Evolutionary conservation across 1,140 invertebrate genomes (phyloP).

Genomic region (Diabrotica undecimpunctata): DNA sequence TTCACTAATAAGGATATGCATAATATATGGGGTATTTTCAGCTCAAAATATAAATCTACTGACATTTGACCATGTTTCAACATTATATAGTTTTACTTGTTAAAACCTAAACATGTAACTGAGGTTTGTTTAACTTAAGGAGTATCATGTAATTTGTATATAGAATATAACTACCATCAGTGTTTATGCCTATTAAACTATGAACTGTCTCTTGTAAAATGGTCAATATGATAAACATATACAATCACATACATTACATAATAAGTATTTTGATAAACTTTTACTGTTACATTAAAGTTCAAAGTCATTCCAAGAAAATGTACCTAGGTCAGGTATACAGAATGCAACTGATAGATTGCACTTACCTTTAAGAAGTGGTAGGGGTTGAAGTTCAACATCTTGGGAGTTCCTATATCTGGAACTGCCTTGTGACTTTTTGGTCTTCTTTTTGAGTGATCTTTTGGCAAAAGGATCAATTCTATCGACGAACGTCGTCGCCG

Average conservation of each 20-base stretch:
- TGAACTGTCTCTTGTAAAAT: too few species aligned
- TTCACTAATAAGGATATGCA: too few species aligned
- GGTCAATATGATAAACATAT: too few species aligned
- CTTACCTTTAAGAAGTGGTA: constrained; percentile 84
- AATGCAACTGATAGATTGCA: constrained; percentile 11
- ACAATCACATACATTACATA: neutral
- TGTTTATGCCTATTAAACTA: too few species aligned
- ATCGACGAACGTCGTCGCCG: constrained; percentile 85
- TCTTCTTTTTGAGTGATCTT: constrained; percentile 87
- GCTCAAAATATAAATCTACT: too few species aligned
- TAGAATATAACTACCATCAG: too few species aligned
- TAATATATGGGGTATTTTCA: too few species aligned
- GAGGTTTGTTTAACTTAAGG: too few species aligned
- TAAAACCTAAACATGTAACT: too few species aligned
- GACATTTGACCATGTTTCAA: too few species aligned
- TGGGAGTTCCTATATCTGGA: constrained; percentile 85
- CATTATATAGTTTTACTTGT: too few species aligned
- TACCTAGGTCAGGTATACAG: constrained; percentile 24
- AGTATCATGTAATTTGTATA: too few species aligned
- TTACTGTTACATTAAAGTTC: neutral
- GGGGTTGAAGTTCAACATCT: constrained; percentile 82
- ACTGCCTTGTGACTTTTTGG: constrained; percentile 88
- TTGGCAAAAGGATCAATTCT: constrained; percentile 92
- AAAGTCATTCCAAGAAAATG: neutral
- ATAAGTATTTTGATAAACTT: constrained; percentile 1